Evolutionary conservation across 2,888 invertebrate species (phyloP), one percentile per base, ranked within the genome.

Genomic region (Pyralis farinalis): DNA sequence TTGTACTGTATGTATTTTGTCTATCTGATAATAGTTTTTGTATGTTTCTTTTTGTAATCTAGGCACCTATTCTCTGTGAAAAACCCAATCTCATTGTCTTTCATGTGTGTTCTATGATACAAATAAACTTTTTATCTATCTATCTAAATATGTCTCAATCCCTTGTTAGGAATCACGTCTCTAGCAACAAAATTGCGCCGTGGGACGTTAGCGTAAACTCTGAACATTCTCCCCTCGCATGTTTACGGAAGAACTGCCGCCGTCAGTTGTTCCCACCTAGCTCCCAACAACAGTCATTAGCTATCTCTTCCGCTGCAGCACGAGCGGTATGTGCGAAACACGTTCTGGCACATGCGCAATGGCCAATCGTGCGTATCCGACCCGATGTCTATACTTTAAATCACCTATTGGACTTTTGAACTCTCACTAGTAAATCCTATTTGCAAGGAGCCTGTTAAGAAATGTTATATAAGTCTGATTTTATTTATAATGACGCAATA

Each of bases 311-410:
- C 56, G 57, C 47, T 41, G 44, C 25, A 49, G 47, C 47, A 44
- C 37, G 40, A 44, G 34, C 36, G 25, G 49, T 50, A 44, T 55
- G 53, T 58, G 55, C 55, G 49, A 56, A 71, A 65, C 70, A 59
- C 47, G 72, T 71, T 69, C 64, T 61, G 51, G 48, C 55, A 49
- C 59, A 69, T 65, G 69, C 68, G 65, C 74, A 73, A 75, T 75
- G 58, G 56, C 46, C 61, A 61, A 69, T 71, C 71, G 60, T 66
- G 72, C 71, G 67, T 71, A 71, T 74, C 75, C 43, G 45, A 34
- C 35, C n/a, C 34, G 16, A 16, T 16, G 36, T 46, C 43, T 47
- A 35, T 37, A 25, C 27, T 39, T 33, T 39, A 39, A 39, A 39
- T 39, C 33, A 33, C 27, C 21, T 12, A 39, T 33, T 54, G 53